Evolutionary conservation across 2,113 vertebrate genomes (phyloP).

Genomic region (Lates calcarifer): DNA sequence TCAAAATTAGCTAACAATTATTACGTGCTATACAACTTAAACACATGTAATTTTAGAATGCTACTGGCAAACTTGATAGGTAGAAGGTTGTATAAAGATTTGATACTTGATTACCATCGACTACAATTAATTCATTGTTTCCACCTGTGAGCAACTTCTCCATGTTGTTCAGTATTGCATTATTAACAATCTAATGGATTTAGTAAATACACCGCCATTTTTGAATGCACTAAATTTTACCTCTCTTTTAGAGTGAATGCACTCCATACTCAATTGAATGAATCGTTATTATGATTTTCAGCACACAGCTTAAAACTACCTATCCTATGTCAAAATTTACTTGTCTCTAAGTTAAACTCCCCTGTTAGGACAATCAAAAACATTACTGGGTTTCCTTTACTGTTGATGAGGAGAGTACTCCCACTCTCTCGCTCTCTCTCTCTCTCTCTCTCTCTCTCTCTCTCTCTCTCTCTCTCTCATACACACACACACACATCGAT

Average conservation of each 20-base stretch:
- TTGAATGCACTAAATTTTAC: neutral
- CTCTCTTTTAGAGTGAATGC: neutral
- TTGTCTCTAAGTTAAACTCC: neutral
- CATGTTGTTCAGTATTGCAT: neutral
- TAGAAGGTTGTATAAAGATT: neutral
- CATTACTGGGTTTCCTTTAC: neutral
- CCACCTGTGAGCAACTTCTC: neutral
- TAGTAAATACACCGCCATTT: neutral
- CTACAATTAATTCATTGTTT: neutral
- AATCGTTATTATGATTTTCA: neutral
- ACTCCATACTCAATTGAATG: neutral
- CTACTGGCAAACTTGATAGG: neutral
- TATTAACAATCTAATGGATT: neutral
- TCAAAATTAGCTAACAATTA: neutral
- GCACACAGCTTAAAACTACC: neutral
- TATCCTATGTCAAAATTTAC: neutral
- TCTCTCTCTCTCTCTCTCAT: neutral
- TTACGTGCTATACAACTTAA: neutral
- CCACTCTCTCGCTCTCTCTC: neutral
- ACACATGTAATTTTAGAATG: neutral
- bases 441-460: neutral
- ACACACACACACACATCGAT: conserved; percentile 6
- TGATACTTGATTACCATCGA: neutral
- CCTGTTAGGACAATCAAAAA: neutral
- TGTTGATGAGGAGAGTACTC: neutral